A percentile compares a stretch with the other conserved stretches of the same genome.
phyloP scores from a whole-genome alignment of 2,113 vertebrate genomes.

The Archilochus colubris region DNA sequence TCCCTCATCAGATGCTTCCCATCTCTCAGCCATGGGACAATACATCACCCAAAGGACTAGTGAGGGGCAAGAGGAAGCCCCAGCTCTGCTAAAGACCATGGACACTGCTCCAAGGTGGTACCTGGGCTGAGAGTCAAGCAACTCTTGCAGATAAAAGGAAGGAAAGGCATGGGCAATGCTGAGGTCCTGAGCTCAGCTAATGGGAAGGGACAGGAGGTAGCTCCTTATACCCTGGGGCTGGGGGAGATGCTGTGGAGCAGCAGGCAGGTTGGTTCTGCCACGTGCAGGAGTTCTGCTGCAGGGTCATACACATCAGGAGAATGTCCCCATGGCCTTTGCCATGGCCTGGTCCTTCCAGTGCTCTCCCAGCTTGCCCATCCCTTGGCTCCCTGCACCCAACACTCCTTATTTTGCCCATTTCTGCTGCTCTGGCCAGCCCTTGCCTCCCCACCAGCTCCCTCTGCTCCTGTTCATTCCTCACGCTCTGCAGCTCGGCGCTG shows the following conservation, averaged over 20 bases:
- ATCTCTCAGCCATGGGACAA: neutral
- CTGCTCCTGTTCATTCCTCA: neutral
- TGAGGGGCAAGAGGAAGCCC: neutral
- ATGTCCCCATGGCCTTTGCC: neutral
- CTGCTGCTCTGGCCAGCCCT: neutral
- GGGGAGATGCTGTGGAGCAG: neutral
- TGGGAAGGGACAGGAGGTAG: neutral
- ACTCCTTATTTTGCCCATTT: neutral
- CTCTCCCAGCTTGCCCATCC: neutral
- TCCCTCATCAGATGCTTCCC: neutral
- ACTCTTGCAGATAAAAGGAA: neutral
- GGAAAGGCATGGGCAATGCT: neutral
- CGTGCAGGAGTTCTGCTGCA: neutral
- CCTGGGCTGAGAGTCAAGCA: neutral
- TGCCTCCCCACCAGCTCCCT: neutral
- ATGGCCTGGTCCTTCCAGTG: neutral
- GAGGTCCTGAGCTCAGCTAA: neutral
- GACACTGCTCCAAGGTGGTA: neutral
- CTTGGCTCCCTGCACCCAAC: neutral
- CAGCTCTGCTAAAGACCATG: neutral
- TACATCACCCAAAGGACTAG: neutral
- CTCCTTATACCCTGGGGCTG: neutral
- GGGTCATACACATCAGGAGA: neutral
- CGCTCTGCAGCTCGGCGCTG: neutral
- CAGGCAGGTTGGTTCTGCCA: neutral